Evolutionary conservation across 2,113 vertebrate species (phyloP).

Genomic region (Benitochromis conjunctus): DNA sequence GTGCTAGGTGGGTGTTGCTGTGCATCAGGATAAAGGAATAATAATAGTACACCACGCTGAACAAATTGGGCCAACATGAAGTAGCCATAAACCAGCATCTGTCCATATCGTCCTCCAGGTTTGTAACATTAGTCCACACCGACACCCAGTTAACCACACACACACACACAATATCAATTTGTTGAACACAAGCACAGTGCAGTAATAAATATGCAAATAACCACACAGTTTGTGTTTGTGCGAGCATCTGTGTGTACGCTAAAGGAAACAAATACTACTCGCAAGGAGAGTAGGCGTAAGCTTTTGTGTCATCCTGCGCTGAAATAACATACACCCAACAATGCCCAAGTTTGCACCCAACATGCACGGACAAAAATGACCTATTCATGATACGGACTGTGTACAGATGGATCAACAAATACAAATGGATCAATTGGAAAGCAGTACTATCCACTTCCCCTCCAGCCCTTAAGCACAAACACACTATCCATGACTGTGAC

Average conservation of each 20-base stretch:
- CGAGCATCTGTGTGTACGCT: neutral
- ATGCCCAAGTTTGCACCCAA: neutral
- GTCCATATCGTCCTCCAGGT: slow-evolving; percentile 19
- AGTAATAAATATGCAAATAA: slow-evolving; percentile 65
- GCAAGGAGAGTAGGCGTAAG: neutral
- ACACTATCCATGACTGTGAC: slow-evolving; percentile 32
- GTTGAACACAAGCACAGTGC: slow-evolving; percentile 12
- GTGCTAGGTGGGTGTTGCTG: neutral
- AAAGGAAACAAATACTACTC: slow-evolving; percentile 9
- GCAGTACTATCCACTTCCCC: neutral
- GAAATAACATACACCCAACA: slow-evolving; percentile 1
- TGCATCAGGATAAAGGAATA: slow-evolving; percentile 23
- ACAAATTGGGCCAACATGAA: slow-evolving; percentile 26
- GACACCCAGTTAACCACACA: slow-evolving; percentile 30
- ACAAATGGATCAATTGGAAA: slow-evolving; percentile 41
- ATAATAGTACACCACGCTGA: slow-evolving; percentile 30
- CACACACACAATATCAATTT: slow-evolving; percentile 19
- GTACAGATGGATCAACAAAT: slow-evolving; percentile 39
- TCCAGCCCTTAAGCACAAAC: neutral
- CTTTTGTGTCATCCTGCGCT: slow-evolving; percentile 17
- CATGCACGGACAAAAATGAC: slow-evolving; percentile 5
- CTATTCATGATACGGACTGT: slow-evolving; percentile 8
- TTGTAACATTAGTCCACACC: slow-evolving; percentile 11
- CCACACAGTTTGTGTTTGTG: neutral
- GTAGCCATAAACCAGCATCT: slow-evolving; percentile 37